Evolutionary conservation across 2,888 invertebrate species (phyloP).

Genomic region (Oithona nana): DNA sequence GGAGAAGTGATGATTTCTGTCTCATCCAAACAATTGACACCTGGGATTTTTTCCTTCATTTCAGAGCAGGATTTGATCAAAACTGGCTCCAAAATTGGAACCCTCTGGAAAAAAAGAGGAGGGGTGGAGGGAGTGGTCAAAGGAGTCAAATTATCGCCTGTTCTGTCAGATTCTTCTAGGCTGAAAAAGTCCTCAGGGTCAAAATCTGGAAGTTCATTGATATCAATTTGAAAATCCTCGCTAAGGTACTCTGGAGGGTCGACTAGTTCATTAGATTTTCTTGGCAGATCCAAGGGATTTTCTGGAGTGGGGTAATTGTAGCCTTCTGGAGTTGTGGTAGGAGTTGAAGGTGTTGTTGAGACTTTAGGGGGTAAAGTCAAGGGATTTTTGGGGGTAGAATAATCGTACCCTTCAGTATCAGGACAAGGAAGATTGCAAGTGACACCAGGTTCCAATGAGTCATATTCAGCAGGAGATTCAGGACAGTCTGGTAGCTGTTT

Average conservation of each 20-base stretch:
- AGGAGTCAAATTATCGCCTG: not conserved
- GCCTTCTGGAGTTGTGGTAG: not conserved
- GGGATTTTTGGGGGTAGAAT: not conserved
- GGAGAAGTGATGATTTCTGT: too few relatives aligned
- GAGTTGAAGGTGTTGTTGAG: too few relatives aligned
- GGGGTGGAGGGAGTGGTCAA: not conserved
- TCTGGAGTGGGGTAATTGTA: not conserved
- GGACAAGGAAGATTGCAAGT: too few relatives aligned
- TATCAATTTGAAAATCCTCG: too few relatives aligned
- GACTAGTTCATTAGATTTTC: too few relatives aligned
- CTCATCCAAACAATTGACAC: not conserved
- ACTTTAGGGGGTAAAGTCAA: not conserved
- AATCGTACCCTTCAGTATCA: constrained; percentile 9
- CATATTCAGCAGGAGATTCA: too few relatives aligned
- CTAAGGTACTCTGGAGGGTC: too few relatives aligned
- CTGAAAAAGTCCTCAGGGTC: not conserved
- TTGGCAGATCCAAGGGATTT: not conserved
- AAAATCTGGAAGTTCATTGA: not conserved
- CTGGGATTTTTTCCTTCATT: not conserved
- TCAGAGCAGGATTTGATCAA: not conserved
- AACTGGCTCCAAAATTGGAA: not conserved
- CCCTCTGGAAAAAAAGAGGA: not conserved
- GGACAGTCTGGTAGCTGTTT: too few relatives aligned
- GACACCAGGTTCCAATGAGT: too few relatives aligned
- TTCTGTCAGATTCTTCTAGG: not conserved